Evolutionary conservation across 2,797 vertebrate genomes (phyloP).

Genomic region (Arrhamphus sclerolepis): DNA sequence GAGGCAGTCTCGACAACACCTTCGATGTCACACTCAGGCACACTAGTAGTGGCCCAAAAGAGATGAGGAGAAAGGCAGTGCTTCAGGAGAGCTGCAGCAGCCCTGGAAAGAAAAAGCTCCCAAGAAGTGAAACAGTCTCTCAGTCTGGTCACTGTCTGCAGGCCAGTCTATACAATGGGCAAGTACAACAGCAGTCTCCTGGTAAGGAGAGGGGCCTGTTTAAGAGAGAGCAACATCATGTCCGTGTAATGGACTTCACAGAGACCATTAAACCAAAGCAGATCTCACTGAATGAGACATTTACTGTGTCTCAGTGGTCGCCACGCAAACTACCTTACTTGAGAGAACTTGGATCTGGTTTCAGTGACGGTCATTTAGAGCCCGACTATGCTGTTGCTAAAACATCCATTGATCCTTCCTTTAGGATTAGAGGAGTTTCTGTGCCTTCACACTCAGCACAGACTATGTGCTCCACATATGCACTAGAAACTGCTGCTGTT

Average conservation of each 20-base stretch:
- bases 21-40: slow-evolving; percentile 10
- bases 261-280: slow-evolving; percentile 2
- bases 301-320: slow-evolving; percentile 20
- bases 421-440: slow-evolving; percentile 15
- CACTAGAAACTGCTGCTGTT: background rate
- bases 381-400: slow-evolving; percentile 1
- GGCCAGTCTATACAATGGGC: background rate
- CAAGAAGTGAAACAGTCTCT: background rate
- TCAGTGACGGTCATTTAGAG: slow-evolving; percentile 15
- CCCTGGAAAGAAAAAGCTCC: background rate
- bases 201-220: slow-evolving; percentile 4
- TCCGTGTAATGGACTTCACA: slow-evolving; percentile 58
- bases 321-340: background rate
- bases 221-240: slow-evolving; percentile 9
- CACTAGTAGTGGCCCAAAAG: background rate
- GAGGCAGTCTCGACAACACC: slow-evolving; percentile 28
- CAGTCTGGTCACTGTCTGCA: background rate
- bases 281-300: slow-evolving; percentile 38
- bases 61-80: background rate
- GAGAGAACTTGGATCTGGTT: slow-evolving; percentile 1
- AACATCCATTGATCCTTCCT: slow-evolving; percentile 10
- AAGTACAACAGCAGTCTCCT: slow-evolving; percentile 20
- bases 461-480: background rate
- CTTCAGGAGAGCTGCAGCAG: background rate
- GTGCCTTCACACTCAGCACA: slow-evolving; percentile 7